A percentile compares a stretch with the other conserved stretches of the same genome.
Conservation (phyloP, 2,888 invertebrate genomes). For the Ormyrus labotus region DNA sequence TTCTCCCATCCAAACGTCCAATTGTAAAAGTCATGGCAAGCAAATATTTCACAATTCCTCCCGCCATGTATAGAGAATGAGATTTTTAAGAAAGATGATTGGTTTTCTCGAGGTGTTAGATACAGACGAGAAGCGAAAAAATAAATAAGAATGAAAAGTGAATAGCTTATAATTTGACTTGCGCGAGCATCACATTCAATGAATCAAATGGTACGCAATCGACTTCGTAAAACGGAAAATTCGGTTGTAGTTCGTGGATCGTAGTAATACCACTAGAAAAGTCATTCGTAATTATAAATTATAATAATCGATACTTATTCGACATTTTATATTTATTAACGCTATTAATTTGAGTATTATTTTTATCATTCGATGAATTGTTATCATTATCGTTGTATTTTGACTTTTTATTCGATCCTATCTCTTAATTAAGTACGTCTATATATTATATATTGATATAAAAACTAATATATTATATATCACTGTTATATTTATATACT, state of each 20-base stretch:
- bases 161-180: slow-evolving; percentile 51
- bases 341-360: slow-evolving; percentile 55
- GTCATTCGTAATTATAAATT: slow-evolving; percentile 54
- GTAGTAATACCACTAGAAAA: slow-evolving; percentile 41
- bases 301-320: slow-evolving; percentile 51
- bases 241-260: slow-evolving; percentile 42
- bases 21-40: slow-evolving; percentile 54
- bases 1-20: slow-evolving; percentile 54
- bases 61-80: slow-evolving; percentile 50
- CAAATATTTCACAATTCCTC: slow-evolving; percentile 50
- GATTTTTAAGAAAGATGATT: slow-evolving; percentile 49
- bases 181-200: slow-evolving; percentile 57
- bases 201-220: slow-evolving; percentile 59
- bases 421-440: slow-evolving; percentile 61
- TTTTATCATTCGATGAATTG: slow-evolving; percentile 57
- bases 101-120: slow-evolving; percentile 46
- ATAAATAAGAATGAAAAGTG: slow-evolving; percentile 34
- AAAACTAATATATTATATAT: slow-evolving; percentile 56
- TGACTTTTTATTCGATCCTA: slow-evolving; percentile 55
- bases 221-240: slow-evolving; percentile 39
- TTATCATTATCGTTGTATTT: slow-evolving; percentile 62
- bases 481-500: slow-evolving; percentile 61
- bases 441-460: slow-evolving; percentile 60
- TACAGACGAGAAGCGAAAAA: slow-evolving; percentile 34
- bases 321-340: slow-evolving; percentile 50